Conservation (phyloP, 2,797 vertebrate species). For the Sebastiscus albofasciatus region DNA sequence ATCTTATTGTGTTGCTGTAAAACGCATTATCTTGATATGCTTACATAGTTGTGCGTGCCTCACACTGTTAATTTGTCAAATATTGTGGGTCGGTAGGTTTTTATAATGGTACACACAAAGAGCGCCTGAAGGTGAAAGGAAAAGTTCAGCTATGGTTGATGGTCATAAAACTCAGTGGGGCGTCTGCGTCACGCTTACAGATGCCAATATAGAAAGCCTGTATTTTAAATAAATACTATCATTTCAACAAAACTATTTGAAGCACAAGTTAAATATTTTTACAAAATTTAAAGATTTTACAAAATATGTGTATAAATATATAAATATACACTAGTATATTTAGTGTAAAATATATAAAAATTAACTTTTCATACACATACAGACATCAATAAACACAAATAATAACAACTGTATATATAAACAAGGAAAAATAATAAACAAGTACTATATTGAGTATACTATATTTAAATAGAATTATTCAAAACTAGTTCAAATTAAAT, state of each 20-base stretch:
- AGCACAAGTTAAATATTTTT: neutral
- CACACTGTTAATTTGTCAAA: neutral
- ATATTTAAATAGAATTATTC: too few species aligned
- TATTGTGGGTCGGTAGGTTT: neutral
- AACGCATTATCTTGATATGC: neutral
- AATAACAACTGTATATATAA: too few species aligned
- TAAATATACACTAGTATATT: neutral
- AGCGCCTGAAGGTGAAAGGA: conserved; percentile 12
- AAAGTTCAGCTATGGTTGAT: conserved; percentile 8
- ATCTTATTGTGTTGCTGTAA: conserved; percentile 11
- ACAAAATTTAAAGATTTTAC: neutral
- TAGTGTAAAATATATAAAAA: neutral
- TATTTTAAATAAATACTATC: neutral
- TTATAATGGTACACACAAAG: neutral
- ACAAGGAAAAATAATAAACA: neutral
- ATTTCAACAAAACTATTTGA: neutral
- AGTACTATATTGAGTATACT: neutral
- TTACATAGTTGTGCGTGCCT: neutral
- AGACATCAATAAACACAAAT: neutral
- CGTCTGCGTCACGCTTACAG: neutral
- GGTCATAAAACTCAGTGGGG: neutral
- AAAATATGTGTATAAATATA: neutral
- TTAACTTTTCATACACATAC: neutral
- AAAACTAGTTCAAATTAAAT: too few species aligned
- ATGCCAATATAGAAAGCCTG: neutral